Evolutionary conservation across 2,113 vertebrate species (phyloP).

Genomic region (Platichthys stellatus): DNA sequence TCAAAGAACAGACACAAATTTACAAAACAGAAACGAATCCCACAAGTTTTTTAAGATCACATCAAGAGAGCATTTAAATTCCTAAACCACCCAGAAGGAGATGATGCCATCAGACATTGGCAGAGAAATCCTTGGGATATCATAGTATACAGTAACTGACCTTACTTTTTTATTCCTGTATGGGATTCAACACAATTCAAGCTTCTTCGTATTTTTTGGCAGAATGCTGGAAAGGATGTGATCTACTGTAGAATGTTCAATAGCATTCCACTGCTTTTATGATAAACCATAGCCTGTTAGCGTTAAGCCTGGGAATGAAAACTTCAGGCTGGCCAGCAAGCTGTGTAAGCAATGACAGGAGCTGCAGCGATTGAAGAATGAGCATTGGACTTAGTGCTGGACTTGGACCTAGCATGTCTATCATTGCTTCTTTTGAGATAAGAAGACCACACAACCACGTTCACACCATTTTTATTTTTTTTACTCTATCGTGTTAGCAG

Average conservation of each 20-base stretch:
- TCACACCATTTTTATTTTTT: conserved; percentile 30
- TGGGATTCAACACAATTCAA: conserved; percentile 14
- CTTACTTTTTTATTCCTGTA: conserved; percentile 23
- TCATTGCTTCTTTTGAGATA: not conserved
- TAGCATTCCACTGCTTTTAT: conserved; percentile 70
- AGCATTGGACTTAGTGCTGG: conserved; percentile 51
- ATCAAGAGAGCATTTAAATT: not conserved
- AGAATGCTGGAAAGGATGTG: conserved; percentile 18
- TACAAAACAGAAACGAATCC: conserved; percentile 9
- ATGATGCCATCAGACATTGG: not conserved
- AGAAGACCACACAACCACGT: conserved; percentile 68
- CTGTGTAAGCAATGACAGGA: conserved; percentile 68
- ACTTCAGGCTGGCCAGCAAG: conserved; percentile 52
- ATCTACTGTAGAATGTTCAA: conserved; percentile 54
- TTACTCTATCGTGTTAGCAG: conserved; percentile 1
- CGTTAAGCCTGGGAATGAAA: conserved; percentile 59
- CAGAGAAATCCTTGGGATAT: not conserved
- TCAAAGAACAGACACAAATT: conserved; percentile 6
- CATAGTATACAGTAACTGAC: conserved; percentile 2
- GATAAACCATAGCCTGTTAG: conserved; percentile 68
- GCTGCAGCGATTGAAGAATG: conserved; percentile 72
- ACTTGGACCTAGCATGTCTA: not conserved
- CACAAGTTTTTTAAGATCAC: conserved; percentile 9
- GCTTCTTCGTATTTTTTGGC: conserved; percentile 27
- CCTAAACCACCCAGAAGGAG: not conserved